Conservation (phyloP, 2,113 vertebrate species). For the Grallaria varia region DNA sequence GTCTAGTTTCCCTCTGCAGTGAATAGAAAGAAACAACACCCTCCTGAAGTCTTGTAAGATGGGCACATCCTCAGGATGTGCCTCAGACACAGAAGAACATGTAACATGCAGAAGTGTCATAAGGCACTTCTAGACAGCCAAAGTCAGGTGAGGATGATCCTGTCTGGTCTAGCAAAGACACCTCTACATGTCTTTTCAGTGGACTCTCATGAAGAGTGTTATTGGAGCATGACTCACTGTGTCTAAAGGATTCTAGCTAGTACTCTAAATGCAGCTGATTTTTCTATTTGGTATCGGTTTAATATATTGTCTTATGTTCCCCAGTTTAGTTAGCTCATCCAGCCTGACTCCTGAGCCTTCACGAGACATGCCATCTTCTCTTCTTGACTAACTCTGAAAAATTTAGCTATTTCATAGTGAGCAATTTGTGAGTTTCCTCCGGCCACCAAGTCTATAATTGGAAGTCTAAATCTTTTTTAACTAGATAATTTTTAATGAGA, state of each 20-base stretch:
- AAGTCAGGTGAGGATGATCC: neutral
- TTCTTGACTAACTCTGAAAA: neutral
- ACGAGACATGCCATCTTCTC: neutral
- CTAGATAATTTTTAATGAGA: neutral
- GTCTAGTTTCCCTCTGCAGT: neutral
- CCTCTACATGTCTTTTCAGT: neutral
- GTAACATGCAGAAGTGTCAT: neutral
- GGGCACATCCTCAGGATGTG: neutral
- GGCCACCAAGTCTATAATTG: neutral
- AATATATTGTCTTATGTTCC: neutral
- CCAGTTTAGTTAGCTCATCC: neutral
- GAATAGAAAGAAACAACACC: neutral
- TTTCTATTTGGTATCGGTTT: neutral
- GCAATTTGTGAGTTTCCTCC: neutral
- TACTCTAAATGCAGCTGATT: neutral
- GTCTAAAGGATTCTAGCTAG: neutral
- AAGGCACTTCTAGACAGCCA: neutral
- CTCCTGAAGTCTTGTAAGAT: neutral
- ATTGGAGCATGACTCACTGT: neutral
- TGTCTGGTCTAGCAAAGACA: neutral
- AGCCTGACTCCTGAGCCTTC: neutral
- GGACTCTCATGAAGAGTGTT: neutral
- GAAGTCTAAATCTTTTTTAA: neutral
- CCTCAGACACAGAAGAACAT: neutral
- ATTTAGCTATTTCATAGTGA: neutral